phyloP scores from a whole-genome alignment of 2,797 vertebrate species.

The Otus scops region DNA sequence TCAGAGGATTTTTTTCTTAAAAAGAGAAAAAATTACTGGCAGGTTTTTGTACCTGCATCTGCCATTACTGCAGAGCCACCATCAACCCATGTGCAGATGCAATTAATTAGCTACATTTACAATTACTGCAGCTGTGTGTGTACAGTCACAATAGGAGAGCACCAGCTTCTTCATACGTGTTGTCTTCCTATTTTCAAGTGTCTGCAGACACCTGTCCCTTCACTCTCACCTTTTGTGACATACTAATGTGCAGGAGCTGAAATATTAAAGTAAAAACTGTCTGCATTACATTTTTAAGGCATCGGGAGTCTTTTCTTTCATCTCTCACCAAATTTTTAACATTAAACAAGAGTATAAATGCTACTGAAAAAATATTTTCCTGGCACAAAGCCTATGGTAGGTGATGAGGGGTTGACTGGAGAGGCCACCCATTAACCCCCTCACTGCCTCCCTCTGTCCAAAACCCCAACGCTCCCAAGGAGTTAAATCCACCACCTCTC shows the following conservation, averaged over 20 bases:
- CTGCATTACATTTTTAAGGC: neutral
- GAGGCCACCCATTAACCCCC: conserved; percentile 8
- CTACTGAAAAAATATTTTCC: neutral
- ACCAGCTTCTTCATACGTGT: neutral
- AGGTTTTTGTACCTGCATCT: neutral
- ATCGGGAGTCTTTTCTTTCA: neutral
- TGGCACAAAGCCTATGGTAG: neutral
- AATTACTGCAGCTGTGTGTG: conserved; percentile 9
- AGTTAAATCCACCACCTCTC: conserved; percentile 58
- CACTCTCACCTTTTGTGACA: conserved; percentile 49
- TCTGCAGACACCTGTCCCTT: conserved; percentile 46
- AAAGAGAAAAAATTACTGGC: neutral
- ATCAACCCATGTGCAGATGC: neutral
- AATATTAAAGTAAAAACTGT: conserved; percentile 18
- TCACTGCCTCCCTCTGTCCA: neutral
- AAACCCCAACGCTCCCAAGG: neutral
- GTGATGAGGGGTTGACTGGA: conserved; percentile 12
- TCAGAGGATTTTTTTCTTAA: neutral
- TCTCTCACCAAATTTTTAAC: neutral
- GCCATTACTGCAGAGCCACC: neutral
- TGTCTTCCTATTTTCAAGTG: neutral
- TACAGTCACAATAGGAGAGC: neutral
- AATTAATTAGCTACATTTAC: conserved; percentile 39
- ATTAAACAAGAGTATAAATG: neutral
- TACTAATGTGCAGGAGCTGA: conserved; percentile 20